These are phyloP conservation scores for Eudyptes chrysolophus DNA, from an alignment of 2,113 vertebrate genomes.

Conservation along the genomic window DNA sequence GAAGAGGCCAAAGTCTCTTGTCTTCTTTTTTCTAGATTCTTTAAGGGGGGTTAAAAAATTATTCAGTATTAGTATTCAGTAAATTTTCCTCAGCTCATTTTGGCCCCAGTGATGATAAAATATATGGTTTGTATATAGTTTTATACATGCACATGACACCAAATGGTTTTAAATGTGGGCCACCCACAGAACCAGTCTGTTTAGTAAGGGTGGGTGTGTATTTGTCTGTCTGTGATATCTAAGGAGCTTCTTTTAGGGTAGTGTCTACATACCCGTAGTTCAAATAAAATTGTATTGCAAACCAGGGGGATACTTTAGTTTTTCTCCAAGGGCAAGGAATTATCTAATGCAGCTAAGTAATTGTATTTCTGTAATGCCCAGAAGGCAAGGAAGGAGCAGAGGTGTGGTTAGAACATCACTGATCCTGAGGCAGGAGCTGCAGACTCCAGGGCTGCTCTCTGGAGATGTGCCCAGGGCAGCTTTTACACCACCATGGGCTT, in stretches of 20 bases:
- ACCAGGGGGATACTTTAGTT: neutral
- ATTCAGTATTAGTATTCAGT: neutral
- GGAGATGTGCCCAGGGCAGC: neutral
- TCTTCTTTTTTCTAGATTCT: neutral
- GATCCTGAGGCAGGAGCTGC: neutral
- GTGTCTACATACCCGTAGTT: neutral
- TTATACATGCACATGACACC: neutral
- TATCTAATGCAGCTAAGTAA: neutral
- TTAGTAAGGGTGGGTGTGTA: neutral
- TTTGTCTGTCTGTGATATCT: slow-evolving; percentile 4
- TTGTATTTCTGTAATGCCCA: neutral
- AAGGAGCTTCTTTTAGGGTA: neutral
- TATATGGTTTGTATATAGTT: neutral
- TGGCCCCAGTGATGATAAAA: neutral
- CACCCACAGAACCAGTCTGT: slow-evolving; percentile 11
- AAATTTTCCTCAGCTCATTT: neutral
- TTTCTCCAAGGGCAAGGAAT: neutral
- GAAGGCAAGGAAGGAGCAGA: neutral
- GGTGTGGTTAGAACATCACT: neutral
- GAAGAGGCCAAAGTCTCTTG: neutral
- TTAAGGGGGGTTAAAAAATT: neutral
- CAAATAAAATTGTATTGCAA: neutral
- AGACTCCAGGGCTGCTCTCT: neutral
- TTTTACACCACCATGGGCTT: neutral
- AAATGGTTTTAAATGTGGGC: neutral